Conservation (phyloP, 2,113 vertebrate genomes). For the Piprites chloris region DNA sequence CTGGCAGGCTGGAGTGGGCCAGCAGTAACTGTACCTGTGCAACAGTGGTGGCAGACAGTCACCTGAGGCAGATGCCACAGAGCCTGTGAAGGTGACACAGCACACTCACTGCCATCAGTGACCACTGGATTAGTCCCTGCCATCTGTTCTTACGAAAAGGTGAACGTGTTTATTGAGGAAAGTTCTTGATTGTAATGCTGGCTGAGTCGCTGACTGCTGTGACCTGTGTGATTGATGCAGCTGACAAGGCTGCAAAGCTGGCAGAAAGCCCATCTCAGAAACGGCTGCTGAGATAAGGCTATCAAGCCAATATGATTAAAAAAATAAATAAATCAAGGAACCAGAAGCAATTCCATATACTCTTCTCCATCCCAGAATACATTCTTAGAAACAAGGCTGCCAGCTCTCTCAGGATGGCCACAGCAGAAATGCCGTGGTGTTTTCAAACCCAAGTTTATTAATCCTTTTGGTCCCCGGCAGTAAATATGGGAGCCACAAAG, state of each 20-base stretch:
- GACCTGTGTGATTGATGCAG: background rate
- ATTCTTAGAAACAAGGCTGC: background rate
- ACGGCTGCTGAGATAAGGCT: background rate
- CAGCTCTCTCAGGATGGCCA: background rate
- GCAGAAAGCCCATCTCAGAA: background rate
- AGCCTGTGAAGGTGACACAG: background rate
- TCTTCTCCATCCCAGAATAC: background rate
- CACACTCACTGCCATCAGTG: background rate
- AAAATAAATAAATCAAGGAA: background rate
- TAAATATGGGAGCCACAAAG: background rate
- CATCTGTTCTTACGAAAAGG: background rate
- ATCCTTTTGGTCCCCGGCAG: background rate
- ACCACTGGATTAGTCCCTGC: background rate
- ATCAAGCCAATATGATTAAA: background rate
- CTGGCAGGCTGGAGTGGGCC: background rate
- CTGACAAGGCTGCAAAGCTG: background rate
- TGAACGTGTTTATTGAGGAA: background rate
- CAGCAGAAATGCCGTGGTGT: background rate
- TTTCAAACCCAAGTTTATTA: background rate
- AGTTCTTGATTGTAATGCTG: background rate
- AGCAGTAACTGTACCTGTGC: rapidly evolving
- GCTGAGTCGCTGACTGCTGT: background rate
- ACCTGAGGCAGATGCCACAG: background rate
- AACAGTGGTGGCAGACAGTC: background rate
- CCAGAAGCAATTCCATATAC: background rate